Evolutionary conservation across 2,888 invertebrate genomes (phyloP).

Genomic region (Cheilosia impressa): DNA sequence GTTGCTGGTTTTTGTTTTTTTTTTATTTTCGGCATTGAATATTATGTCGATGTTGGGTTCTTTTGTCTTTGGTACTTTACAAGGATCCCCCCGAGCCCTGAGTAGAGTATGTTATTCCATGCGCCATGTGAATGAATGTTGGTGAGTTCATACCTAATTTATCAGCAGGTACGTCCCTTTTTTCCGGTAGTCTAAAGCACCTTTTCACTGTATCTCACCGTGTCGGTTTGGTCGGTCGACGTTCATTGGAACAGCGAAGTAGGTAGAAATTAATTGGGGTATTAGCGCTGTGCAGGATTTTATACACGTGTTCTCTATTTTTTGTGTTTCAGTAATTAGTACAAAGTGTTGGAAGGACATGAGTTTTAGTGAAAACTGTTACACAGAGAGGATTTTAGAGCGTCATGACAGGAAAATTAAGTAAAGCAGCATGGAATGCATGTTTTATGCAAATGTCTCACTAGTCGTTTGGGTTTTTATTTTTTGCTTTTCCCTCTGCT

Average conservation of each 20-base stretch:
- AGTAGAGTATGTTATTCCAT: slow-evolving; percentile 23
- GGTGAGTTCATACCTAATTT: slow-evolving; percentile 46
- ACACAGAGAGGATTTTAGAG: slow-evolving; percentile 5
- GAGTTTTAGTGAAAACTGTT: slow-evolving; percentile 15
- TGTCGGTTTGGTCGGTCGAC: background rate
- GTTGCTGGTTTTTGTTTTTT: slow-evolving; percentile 9
- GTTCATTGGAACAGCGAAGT: background rate
- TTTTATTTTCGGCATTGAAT: slow-evolving; percentile 17
- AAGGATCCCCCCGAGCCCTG: slow-evolving; percentile 28
- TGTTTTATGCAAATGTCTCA: slow-evolving; percentile 54
- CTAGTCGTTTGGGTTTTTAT: background rate
- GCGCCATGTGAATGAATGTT: slow-evolving; percentile 19
- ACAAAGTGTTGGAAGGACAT: slow-evolving; percentile 28
- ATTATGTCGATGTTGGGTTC: slow-evolving; percentile 56
- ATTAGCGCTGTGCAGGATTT: slow-evolving; percentile 48
- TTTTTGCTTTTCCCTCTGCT: background rate
- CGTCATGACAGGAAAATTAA: slow-evolving; percentile 43
- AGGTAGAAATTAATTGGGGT: slow-evolving; percentile 58
- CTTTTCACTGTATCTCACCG: background rate
- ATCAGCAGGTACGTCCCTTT: slow-evolving; percentile 41
- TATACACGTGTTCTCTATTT: slow-evolving; percentile 24
- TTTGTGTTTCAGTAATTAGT: slow-evolving; percentile 33
- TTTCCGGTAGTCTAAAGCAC: slow-evolving; percentile 8
- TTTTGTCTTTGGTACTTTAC: slow-evolving; percentile 43
- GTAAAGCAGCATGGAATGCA: slow-evolving; percentile 56